phyloP scores from a whole-genome alignment of 2,113 vertebrate genomes.

The Haemorhous mexicanus region DNA sequence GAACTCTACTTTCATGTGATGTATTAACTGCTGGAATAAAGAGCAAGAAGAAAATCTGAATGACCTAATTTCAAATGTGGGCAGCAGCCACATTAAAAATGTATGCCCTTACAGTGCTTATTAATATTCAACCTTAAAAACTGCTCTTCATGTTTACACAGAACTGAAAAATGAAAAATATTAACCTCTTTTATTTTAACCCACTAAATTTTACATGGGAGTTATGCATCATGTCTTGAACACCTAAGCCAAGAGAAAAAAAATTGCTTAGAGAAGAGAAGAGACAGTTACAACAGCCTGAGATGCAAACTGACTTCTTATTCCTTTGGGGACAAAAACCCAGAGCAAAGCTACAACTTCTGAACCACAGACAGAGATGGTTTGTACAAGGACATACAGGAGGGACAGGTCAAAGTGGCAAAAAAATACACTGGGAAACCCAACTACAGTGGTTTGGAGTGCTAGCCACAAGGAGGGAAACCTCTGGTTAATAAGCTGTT shows the following conservation, averaged over 20 bases:
- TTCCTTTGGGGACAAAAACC: neutral
- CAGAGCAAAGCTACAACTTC: neutral
- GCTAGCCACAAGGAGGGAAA: neutral
- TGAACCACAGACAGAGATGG: neutral
- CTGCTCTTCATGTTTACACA: neutral
- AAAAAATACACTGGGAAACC: neutral
- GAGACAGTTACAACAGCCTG: neutral
- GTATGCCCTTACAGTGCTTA: conserved; percentile 6
- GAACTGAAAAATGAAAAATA: neutral
- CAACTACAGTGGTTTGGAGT: rapidly evolving
- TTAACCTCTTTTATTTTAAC: neutral
- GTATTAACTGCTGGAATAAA: neutral
- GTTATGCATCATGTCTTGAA: neutral
- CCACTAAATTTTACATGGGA: neutral
- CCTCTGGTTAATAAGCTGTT: neutral
- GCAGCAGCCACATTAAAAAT: conserved; percentile 60
- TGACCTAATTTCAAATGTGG: conserved; percentile 49
- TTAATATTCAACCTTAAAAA: conserved; percentile 41
- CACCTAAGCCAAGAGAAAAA: neutral
- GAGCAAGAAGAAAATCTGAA: conserved; percentile 19
- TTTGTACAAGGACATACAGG: neutral
- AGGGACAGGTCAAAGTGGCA: neutral
- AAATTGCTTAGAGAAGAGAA: neutral
- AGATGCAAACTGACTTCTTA: neutral
- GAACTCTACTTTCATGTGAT: neutral